These are phyloP conservation scores for Scaptomyza caliginosa DNA, from an alignment of 2,888 invertebrate species.

Conservation along the genomic window DNA sequence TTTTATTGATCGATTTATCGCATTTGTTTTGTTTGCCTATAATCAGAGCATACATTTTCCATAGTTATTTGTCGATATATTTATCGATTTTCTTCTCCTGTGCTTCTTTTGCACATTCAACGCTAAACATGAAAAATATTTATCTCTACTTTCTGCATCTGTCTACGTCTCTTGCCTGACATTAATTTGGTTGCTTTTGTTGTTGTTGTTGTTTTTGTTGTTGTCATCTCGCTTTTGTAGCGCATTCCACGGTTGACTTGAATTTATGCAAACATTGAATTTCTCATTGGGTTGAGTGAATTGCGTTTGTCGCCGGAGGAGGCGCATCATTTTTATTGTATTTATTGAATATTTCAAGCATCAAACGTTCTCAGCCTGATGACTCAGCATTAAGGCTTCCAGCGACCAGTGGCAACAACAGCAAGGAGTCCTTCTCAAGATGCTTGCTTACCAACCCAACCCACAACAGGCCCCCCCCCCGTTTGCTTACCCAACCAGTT, in stretches of 20 bases:
- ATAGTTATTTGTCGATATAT: not conserved
- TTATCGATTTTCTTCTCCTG: not conserved
- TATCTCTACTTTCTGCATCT: not conserved
- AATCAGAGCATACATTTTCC: no score
- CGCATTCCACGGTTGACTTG: slow-evolving; percentile 69
- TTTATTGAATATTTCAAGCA: slow-evolving; percentile 78
- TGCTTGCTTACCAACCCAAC: not conserved
- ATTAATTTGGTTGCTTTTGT: slow-evolving; percentile 13
- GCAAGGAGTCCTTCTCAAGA: not conserved
- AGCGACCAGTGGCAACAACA: not conserved
- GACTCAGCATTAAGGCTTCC: slow-evolving; percentile 54
- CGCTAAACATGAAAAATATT: slow-evolving; percentile 5
- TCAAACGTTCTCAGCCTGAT: slow-evolving; percentile 58
- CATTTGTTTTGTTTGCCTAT: no score
- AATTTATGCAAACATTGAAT: slow-evolving; percentile 79
- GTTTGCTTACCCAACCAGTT: not conserved
- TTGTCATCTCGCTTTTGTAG: slow-evolving; percentile 38
- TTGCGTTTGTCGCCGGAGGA: not conserved
- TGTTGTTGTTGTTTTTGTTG: slow-evolving; percentile 1
- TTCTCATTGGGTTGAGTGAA: slow-evolving; percentile 35
- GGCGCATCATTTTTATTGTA: slow-evolving; percentile 73
- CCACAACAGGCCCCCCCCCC: not conserved
- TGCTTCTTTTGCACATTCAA: slow-evolving; percentile 12
- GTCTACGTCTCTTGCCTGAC: not conserved
- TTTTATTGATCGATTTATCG: not conserved